Evolutionary conservation across 2,797 vertebrate genomes (phyloP), one percentile per base, ranked within the genome.

Genomic region (Coracias cyanogaster): DNA sequence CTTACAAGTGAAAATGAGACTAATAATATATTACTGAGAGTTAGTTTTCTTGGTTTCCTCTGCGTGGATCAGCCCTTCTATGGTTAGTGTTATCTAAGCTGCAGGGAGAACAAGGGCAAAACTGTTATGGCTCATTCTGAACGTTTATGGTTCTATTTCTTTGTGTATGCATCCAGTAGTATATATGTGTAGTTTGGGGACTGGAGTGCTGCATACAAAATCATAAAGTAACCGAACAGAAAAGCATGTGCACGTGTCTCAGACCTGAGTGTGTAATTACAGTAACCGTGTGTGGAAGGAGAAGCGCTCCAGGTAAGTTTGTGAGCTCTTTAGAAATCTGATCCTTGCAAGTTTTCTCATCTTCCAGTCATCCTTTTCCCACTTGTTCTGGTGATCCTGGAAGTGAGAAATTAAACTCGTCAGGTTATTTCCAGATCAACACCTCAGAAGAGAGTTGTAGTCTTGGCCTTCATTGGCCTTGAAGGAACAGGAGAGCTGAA

Each of bases 171-270:
- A 69, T 55, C 46, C 29, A 35, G 18, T 29, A 46, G 18, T 16
- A 6, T 7, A 3, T 14, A 4, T 3, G 3, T n/a, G 9, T 29
- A 20, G 33, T 58, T 1, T 58, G 26, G n/a, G 19, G 55, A 20
- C 31, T 49, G 19, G 17, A 8, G 15, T 67, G 41, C 49, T 77
- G 22, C 31, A 25, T 16, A 11, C 46, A 22, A 55, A 24, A 46
- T 46, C 45, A 29, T 55, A 26, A 84, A 69, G 9, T 46, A 77
- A 82, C n/a, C 25, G 28, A n/a, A 24, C 4, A 29, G 28, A 62
- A 58, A 62, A 46, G 24, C 15, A 3, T 5, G 7, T 37, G 3
- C 57, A 4, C 3, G 2, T 46, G 70, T 33, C 61, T 70, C 41
- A 33, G 10, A 26, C 33, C 21, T 45, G 49, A 35, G 22, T 20